phyloP scores from a whole-genome alignment of 2,888 invertebrate genomes.

The Heterodera filipjevi region DNA sequence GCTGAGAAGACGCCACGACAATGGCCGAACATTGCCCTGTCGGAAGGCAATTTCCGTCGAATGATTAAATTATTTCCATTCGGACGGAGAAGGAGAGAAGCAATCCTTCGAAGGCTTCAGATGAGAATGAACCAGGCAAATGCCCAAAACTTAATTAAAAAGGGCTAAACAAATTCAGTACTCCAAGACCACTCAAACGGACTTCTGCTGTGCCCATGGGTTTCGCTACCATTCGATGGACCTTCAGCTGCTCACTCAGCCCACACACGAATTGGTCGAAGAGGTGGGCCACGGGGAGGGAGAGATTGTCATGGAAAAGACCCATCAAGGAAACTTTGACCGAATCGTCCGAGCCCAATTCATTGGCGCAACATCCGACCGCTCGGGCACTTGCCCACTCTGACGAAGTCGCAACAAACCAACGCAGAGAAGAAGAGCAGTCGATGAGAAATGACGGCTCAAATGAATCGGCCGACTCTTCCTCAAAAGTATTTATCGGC shows the following conservation, averaged over 20 bases:
- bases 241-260: slow-evolving; percentile 32
- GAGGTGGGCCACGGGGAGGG: slow-evolving; percentile 2
- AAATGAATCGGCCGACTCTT: slow-evolving; percentile 11
- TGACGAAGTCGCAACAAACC: neutral
- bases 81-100: slow-evolving; percentile 44
- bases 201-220: slow-evolving; percentile 34
- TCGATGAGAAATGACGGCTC: neutral
- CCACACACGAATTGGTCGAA: slow-evolving; percentile 38
- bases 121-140: slow-evolving; percentile 39
- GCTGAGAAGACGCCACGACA: neutral
- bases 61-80: slow-evolving; percentile 45
- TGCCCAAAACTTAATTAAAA: neutral
- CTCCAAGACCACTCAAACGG: slow-evolving; percentile 43
- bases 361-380: neutral
- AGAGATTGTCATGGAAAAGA: neutral
- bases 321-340: slow-evolving; percentile 16
- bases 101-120: slow-evolving; percentile 39
- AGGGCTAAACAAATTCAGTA: slow-evolving; percentile 5
- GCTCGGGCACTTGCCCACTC: neutral
- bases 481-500: neutral
- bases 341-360: slow-evolving; percentile 6
- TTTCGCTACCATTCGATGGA: slow-evolving; percentile 25
- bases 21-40: slow-evolving; percentile 25
- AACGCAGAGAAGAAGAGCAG: neutral
- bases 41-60: slow-evolving; percentile 36